phyloP scores from a whole-genome alignment of 2,797 vertebrate genomes.

The Lemur catta region DNA sequence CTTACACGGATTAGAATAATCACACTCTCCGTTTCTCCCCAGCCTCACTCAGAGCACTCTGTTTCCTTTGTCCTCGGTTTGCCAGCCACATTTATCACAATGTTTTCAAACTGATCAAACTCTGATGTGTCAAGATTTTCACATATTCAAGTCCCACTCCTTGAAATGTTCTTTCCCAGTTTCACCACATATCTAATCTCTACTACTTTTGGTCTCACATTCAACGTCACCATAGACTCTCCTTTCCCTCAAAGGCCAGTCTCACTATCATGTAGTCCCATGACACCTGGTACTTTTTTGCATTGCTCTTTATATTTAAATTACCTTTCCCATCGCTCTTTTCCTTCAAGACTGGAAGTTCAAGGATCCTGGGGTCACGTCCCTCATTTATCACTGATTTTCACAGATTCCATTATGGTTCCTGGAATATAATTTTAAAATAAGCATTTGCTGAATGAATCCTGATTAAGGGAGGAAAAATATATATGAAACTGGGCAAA shows the following conservation, averaged over 20 bases:
- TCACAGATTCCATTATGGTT: background rate
- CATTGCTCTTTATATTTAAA: background rate
- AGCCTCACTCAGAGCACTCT: accelerated
- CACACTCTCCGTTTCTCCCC: background rate
- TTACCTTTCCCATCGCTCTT: background rate
- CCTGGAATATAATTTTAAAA: background rate
- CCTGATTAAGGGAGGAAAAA: background rate
- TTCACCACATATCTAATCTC: background rate
- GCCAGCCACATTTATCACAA: background rate
- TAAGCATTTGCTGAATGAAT: background rate
- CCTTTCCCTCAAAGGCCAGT: background rate
- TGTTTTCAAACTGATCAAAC: background rate
- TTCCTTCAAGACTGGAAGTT: background rate
- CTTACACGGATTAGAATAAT: no score
- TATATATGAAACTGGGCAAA: no score
- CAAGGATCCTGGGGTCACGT: background rate
- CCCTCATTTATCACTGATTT: background rate
- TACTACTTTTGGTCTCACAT: background rate
- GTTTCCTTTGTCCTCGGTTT: background rate
- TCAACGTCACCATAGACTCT: background rate
- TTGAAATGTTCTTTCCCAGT: background rate
- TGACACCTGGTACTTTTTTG: no score
- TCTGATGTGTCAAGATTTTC: background rate
- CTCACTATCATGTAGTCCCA: background rate
- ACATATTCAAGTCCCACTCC: background rate